A percentile compares a stretch with the other conserved stretches of the same genome.
These are phyloP conservation scores for Ptychadena robeensis DNA, from an alignment of 2,797 vertebrate species.

Conservation along the genomic window DNA sequence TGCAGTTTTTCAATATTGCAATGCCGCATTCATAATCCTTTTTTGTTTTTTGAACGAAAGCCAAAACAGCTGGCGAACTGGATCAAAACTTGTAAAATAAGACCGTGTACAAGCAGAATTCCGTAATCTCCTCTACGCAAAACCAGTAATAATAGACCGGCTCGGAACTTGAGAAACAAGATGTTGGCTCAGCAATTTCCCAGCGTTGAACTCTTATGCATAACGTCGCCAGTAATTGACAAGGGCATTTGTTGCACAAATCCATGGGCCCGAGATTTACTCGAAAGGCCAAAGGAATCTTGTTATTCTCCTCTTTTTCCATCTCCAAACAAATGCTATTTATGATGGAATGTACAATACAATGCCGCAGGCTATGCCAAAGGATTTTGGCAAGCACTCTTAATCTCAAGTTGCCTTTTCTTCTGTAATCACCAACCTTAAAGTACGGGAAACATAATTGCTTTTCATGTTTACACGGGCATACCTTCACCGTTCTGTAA, in stretches of 20 bases:
- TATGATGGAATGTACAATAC: conserved; percentile 70
- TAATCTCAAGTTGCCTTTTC: conserved; percentile 69
- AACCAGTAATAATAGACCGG: conserved; percentile 39
- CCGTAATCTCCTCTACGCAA: conserved; percentile 40
- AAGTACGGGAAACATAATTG: conserved; percentile 66
- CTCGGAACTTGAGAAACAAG: conserved; percentile 45
- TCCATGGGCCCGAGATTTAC: conserved; percentile 61
- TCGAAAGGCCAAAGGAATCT: conserved; percentile 64
- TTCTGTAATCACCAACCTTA: conserved; percentile 65
- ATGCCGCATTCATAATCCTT: conserved; percentile 20
- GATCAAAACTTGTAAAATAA: conserved; percentile 56
- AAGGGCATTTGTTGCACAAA: conserved; percentile 56
- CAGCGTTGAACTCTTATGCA: conserved; percentile 58
- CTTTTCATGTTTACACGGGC: conserved; percentile 67
- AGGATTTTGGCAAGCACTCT: conserved; percentile 66
- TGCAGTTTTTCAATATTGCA: conserved; percentile 39
- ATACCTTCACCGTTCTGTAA: conserved; percentile 66
- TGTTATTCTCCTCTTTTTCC: conserved; percentile 65
- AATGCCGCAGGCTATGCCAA: conserved; percentile 63
- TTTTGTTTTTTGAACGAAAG: conserved; percentile 11
- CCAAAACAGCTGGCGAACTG: conserved; percentile 53
- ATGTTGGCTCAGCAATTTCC: conserved; percentile 54
- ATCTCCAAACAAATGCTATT: conserved; percentile 63
- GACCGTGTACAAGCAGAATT: conserved; percentile 30
- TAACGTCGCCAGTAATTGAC: conserved; percentile 61